Evolutionary conservation across 2,888 invertebrate genomes (phyloP), one percentile per base, ranked within the genome.

Genomic region (Ichneumon xanthorius): DNA sequence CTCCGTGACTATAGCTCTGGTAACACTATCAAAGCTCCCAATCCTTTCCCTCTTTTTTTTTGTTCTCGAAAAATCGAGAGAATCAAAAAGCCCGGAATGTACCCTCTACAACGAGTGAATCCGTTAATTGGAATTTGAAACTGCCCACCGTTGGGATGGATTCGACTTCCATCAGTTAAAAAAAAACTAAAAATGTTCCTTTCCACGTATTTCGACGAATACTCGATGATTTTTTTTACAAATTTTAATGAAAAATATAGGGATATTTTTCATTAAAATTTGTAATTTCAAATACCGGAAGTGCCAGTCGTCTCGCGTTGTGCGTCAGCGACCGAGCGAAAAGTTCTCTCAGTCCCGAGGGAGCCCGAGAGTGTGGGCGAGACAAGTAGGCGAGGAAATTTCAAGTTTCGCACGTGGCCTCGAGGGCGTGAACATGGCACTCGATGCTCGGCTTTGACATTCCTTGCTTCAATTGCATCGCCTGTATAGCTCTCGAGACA

Each of bases 371-470:
- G 14, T 61, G 61, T 33, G 11, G 61, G 22, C 7, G 55, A 55
- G 55, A n/a, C 14, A 14, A 61, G 30, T 61, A 33, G 61, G 33
- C 40, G 75, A 63, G 63, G 5, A 45, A 61, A 37, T 37, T 73
- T 26, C 48, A 14, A 33, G n/a, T 19, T 50, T 33, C 48, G 33
- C 50, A 45, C 63, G 50, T 63, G 75, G 50, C 63, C 75, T 33
- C 63, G 75, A 50, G 48, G 33, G n/a, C 63, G 14, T n/a, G 30
- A 63, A 48, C 48, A 50, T 30, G 63, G 16, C 30, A 48, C 63
- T 63, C 48, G 48, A 63, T 75, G 30, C 19, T 75, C 40, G 19
- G n/a, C 30, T 48, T 75, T 63, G 48, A 11, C 75, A 22, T n/a
- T 63, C 63, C 19, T 50, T 19, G n/a, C 45, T 33, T 33, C 50